These are phyloP conservation scores for Drosophila austrosaltans DNA, from an alignment of 2,888 invertebrate species.

Conservation along the genomic window DNA sequence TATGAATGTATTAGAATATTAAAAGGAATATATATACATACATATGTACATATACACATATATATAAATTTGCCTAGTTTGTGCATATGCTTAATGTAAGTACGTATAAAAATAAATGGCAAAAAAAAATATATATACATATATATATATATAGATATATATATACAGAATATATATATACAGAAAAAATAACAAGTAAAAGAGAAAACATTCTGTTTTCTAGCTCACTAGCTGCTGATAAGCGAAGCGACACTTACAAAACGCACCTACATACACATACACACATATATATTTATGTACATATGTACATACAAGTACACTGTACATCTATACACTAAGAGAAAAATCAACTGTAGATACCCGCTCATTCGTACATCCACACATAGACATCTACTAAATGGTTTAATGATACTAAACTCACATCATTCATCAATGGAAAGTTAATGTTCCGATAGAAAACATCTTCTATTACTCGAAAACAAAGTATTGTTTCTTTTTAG, in stretches of 20 bases:
- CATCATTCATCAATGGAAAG: not conserved
- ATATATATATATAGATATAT: too few species aligned
- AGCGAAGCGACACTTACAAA: constrained; percentile 56
- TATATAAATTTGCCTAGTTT: constrained; percentile 22
- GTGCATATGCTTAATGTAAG: constrained; percentile 39
- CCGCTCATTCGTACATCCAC: too few species aligned
- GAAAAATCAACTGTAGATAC: constrained; percentile 22
- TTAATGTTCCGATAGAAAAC: not conserved
- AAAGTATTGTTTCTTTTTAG: too few species aligned
- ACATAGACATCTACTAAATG: constrained; percentile 1
- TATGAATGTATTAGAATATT: too few species aligned
- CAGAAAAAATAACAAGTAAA: constrained; percentile 42
- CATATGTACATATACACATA: constrained; percentile 24
- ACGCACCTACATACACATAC: constrained; percentile 17
- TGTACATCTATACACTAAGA: not conserved
- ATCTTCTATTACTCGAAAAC: too few species aligned
- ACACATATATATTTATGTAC: constrained; percentile 9
- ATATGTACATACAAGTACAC: not conserved
- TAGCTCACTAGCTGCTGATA: constrained; percentile 68
- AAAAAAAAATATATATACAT: constrained; percentile 44
- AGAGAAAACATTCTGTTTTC: constrained; percentile 58
- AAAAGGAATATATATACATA: constrained; percentile 5
- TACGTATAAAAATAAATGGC: constrained; percentile 68
- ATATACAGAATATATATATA: not conserved
- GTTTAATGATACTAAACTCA: too few species aligned